Evolutionary conservation across 2,888 invertebrate genomes (phyloP).

Genomic region (Sphinx pinastri): DNA sequence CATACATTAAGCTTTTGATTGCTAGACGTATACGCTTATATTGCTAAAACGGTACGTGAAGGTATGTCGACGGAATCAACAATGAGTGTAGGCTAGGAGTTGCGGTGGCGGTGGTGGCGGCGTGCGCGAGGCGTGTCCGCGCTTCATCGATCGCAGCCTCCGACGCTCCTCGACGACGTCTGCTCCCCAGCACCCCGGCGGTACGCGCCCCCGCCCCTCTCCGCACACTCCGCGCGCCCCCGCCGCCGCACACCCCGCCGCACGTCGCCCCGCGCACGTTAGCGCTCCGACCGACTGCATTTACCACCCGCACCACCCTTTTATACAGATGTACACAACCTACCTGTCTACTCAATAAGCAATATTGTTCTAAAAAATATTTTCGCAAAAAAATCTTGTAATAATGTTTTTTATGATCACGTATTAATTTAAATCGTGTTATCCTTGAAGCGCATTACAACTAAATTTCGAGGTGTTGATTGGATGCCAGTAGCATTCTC

Average conservation of each 20-base stretch:
- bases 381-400: neutral
- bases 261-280: constrained; percentile 69
- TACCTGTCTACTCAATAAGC: constrained; percentile 61
- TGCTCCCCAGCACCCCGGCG: constrained; percentile 56
- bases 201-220: constrained; percentile 46
- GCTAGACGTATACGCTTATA: neutral
- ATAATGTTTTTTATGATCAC: neutral
- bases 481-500: constrained; percentile 54
- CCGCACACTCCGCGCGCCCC: constrained; percentile 40
- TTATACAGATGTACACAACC: constrained; percentile 57
- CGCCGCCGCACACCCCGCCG: constrained; percentile 40
- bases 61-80: constrained; percentile 65
- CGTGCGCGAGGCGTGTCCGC: constrained; percentile 83
- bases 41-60: constrained; percentile 39
- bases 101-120: constrained; percentile 49
- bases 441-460: neutral
- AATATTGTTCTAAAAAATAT: neutral
- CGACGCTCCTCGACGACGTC: constrained; percentile 82
- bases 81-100: constrained; percentile 66
- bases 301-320: constrained; percentile 76
- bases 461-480: constrained; percentile 64
- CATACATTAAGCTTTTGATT: too few relatives aligned
- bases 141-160: constrained; percentile 84
- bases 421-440: neutral
- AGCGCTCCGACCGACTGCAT: constrained; percentile 83